A percentile compares a stretch with the other conserved stretches of the same genome.
Conservation (phyloP, 2,113 vertebrate genomes). For the Alethe diademata region DNA sequence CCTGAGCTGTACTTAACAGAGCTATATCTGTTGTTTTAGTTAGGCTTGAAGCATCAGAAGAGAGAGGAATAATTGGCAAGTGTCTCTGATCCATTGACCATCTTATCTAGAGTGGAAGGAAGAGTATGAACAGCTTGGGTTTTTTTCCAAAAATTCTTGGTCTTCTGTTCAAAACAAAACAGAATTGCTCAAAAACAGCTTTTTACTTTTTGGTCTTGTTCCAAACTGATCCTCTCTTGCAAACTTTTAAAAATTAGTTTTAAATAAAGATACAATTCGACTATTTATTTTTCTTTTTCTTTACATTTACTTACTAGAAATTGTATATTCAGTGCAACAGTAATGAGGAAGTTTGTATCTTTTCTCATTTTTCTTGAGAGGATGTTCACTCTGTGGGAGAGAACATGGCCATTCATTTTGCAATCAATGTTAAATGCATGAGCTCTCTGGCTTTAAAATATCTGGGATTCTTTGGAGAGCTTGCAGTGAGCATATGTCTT, state of each 20-base stretch:
- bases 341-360: background rate
- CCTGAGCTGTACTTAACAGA: background rate
- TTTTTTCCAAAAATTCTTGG: background rate
- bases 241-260: background rate
- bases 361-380: background rate
- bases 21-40: background rate
- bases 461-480: constrained; percentile 29
- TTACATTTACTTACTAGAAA: background rate
- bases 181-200: background rate
- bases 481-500: constrained; percentile 16
- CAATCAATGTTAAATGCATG: background rate
- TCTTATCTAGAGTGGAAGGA: background rate
- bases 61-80: background rate
- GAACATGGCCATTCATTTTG: background rate
- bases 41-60: background rate
- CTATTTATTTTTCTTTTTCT: background rate
- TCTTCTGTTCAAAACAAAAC: background rate
- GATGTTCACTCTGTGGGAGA: background rate
- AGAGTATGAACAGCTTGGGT: background rate
- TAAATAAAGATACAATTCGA: background rate
- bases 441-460: constrained; percentile 19
- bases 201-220: background rate
- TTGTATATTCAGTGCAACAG: background rate
- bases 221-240: background rate
- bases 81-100: background rate